Evolutionary conservation across 1,140 invertebrate species (phyloP).

Genomic region (Saccostrea echinata): DNA sequence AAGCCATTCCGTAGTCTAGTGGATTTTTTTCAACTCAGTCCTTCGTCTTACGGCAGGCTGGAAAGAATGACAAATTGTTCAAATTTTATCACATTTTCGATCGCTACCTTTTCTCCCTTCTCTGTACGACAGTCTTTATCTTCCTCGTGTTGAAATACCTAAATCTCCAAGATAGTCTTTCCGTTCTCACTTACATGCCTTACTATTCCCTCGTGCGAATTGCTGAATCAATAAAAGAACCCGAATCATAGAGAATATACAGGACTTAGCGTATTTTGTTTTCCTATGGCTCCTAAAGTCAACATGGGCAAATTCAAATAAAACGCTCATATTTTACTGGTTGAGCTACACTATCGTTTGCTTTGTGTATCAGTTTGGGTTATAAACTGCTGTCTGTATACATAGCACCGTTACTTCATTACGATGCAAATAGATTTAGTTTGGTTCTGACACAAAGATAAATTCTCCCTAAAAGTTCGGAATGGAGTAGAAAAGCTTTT

Average conservation of each 20-base stretch:
- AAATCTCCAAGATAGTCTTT: slow-evolving; percentile 16
- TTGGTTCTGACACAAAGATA: not conserved
- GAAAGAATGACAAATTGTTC: slow-evolving; percentile 44
- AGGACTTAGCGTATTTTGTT: slow-evolving; percentile 58
- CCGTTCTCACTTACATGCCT: not conserved
- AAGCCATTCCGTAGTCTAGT: slow-evolving; percentile 21
- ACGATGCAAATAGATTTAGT: not conserved
- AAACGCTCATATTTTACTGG: slow-evolving; percentile 68
- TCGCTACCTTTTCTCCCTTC: slow-evolving; percentile 26
- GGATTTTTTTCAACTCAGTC: slow-evolving; percentile 23
- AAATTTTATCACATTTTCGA: slow-evolving; percentile 39
- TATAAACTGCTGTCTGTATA: slow-evolving; percentile 37
- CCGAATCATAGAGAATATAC: slow-evolving; percentile 58
- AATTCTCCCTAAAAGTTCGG: not conserved
- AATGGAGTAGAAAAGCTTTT: not conserved
- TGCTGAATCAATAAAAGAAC: slow-evolving; percentile 26
- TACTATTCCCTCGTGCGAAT: slow-evolving; percentile 30
- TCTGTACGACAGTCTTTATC: slow-evolving; percentile 36
- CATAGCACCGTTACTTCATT: slow-evolving; percentile 41
- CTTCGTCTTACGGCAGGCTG: not conserved
- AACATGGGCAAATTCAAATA: slow-evolving; percentile 67
- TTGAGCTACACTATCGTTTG: slow-evolving; percentile 49
- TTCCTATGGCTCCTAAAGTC: slow-evolving; percentile 62
- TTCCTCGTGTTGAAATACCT: slow-evolving; percentile 16
- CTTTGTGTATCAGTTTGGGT: slow-evolving; percentile 52